phyloP scores from a whole-genome alignment of 1,140 invertebrate species.

The Apis florea region DNA sequence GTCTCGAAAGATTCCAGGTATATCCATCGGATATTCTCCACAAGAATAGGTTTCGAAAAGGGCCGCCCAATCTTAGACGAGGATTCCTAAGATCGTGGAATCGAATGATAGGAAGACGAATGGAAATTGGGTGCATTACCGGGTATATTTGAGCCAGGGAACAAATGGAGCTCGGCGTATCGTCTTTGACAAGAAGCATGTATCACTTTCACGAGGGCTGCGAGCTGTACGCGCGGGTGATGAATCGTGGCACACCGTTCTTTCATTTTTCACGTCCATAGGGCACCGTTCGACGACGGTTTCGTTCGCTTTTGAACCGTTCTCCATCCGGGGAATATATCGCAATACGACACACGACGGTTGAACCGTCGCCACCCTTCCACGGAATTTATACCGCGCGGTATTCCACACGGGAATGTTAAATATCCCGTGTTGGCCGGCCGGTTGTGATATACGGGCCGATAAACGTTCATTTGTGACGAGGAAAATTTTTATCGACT shows the following conservation, averaged over 20 bases:
- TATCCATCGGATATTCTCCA: background rate
- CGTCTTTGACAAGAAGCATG: slow-evolving; percentile 53
- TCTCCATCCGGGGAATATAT: slow-evolving; percentile 29
- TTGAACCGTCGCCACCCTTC: slow-evolving; percentile 34
- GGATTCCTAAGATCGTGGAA: background rate
- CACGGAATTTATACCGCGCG: slow-evolving; percentile 28
- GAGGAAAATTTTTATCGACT: slow-evolving; percentile 40
- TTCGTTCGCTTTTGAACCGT: slow-evolving; percentile 28
- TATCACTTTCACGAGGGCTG: slow-evolving; percentile 62
- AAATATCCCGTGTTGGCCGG: background rate
- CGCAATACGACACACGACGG: slow-evolving; percentile 13
- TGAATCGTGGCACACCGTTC: slow-evolving; percentile 57
- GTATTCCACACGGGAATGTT: slow-evolving; percentile 5
- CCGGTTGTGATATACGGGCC: slow-evolving; percentile 24
- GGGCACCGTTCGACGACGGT: slow-evolving; percentile 4
- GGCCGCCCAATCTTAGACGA: too few relatives aligned
- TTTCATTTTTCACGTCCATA: slow-evolving; percentile 64
- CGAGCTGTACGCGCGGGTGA: slow-evolving; percentile 47
- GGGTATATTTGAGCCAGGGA: slow-evolving; percentile 30
- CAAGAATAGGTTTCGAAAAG: background rate
- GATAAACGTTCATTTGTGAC: slow-evolving; percentile 39
- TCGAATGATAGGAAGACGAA: slow-evolving; percentile 27
- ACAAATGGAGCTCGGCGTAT: slow-evolving; percentile 57
- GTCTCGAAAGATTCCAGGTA: background rate
- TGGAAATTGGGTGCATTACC: slow-evolving; percentile 43